Base-by-base conservation (phyloP, 30 jellyfish, hydroid and myxozoan genomes). In the Hydra vulgaris region DNA sequence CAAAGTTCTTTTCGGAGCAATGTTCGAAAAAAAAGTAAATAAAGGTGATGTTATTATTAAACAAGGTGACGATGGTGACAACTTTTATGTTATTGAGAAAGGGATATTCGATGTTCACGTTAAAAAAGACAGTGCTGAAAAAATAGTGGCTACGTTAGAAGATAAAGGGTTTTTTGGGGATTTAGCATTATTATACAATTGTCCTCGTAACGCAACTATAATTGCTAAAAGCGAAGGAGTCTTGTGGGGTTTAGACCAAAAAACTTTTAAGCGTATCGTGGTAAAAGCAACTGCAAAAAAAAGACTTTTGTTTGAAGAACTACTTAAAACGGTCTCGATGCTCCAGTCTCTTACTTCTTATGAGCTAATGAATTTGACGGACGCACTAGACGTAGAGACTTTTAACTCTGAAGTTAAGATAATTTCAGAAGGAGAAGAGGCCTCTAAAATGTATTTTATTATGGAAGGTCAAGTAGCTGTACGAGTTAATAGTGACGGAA, bases 21-120 rank as follows among this genome's bases (percentile, higher is more conserved):
- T 92, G 87, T 92, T 92, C 70, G 88, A 84, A 76, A 86, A 95
- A 23, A 75, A 83, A 19, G 98, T 92, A 71, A 74, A 54, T 18
- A 80, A 68, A 56, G 73, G 74, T 25, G 98, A 92, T 55, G 22
- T 87, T 77, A 84, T 92, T 15, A 92, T 92, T 67, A 76, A 82
- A 53, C 98, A 92, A 80, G 98, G 98, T 7, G 98, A 92, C 74
- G 98, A 92, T 66, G 98, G 98, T 0, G 98, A 92, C 55, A 92
- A 92, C 69, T 92, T 92, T 61, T 92, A 92, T 61, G 98, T 92
- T 74, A 84, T 92, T 26, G 95, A 92, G 25, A 77, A 94, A 18
- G 98, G 98, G 3, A 71, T 61, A 15, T 92, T 77, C 74, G 96
- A 86, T 78, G 88, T 92, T 79, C 66, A 79, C 52, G 82, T 92